Conservation (phyloP, 2,888 invertebrate species). For the Girardia tigrina region DNA sequence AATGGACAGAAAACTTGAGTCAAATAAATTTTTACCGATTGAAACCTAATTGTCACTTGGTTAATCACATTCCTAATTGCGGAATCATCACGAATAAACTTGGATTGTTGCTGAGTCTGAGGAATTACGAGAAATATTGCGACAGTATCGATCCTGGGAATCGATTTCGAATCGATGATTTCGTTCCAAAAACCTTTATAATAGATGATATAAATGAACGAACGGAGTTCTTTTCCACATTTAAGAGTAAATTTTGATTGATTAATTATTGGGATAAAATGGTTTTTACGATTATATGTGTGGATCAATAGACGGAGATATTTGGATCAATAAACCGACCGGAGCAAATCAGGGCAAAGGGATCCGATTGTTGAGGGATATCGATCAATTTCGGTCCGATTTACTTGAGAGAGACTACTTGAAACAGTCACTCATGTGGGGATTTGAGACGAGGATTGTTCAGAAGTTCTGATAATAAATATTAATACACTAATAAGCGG, state of each 20-base stretch:
- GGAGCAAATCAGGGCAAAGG: constrained; percentile 51
- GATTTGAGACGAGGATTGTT: constrained; percentile 44
- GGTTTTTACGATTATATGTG: no score
- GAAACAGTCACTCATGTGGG: constrained; percentile 39
- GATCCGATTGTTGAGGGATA: constrained; percentile 45
- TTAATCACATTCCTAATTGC: constrained; percentile 49
- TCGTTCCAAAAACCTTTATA: constrained; percentile 48
- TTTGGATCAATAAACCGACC: constrained; percentile 50
- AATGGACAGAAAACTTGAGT: constrained; percentile 48
- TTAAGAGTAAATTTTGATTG: constrained; percentile 38
- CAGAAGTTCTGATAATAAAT: no score
- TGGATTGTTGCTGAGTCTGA: constrained; percentile 48
- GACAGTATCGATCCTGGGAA: constrained; percentile 42
- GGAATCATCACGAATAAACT: constrained; percentile 49
- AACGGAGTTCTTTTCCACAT: constrained; percentile 43
- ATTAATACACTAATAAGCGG: no score
- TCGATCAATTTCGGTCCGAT: constrained; percentile 42
- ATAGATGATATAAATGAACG: constrained; percentile 46
- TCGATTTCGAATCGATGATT: constrained; percentile 43
- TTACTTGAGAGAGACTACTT: constrained; percentile 43
- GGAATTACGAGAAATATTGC: constrained; percentile 45
- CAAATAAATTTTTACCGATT: constrained; percentile 46
- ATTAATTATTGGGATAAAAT: neutral
- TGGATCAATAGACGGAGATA: constrained; percentile 45
- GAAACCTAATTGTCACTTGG: constrained; percentile 45